Evolutionary conservation across 1,140 invertebrate species (phyloP).

Genomic region (Bombus difficillimus): DNA sequence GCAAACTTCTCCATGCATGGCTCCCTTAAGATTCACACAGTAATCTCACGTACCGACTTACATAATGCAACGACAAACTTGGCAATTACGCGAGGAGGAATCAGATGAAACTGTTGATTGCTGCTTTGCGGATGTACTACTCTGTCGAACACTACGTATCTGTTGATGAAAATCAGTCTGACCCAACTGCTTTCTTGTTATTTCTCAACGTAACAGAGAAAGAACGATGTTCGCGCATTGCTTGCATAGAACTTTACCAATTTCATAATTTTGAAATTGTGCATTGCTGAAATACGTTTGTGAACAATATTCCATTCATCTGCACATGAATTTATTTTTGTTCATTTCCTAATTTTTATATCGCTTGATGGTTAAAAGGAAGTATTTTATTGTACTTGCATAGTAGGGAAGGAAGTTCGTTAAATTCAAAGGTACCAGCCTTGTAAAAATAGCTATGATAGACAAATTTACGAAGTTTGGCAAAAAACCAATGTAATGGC

Average conservation of each 20-base stretch:
- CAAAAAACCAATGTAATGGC: neutral
- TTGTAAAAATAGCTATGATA: too few species aligned
- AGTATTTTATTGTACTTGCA: neutral
- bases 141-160: neutral
- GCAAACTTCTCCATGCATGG: slow-evolving; percentile 14
- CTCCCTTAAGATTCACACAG: slow-evolving; percentile 31
- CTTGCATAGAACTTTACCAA: neutral
- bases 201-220: neutral
- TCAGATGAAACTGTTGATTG: slow-evolving; percentile 27
- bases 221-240: neutral
- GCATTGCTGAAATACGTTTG: neutral
- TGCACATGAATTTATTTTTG: neutral
- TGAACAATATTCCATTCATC: neutral
- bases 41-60: slow-evolving; percentile 19
- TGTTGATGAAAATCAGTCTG: neutral
- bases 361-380: too few species aligned
- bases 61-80: slow-evolving; percentile 36
- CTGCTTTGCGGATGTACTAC: neutral
- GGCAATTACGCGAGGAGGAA: slow-evolving; percentile 23
- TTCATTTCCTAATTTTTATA: too few species aligned
- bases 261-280: neutral
- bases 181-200: neutral
- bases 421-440: too few species aligned
- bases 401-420: too few species aligned
- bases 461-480: too few species aligned